phyloP scores from a whole-genome alignment of 2,797 vertebrate genomes.

The Hirundo rustica region DNA sequence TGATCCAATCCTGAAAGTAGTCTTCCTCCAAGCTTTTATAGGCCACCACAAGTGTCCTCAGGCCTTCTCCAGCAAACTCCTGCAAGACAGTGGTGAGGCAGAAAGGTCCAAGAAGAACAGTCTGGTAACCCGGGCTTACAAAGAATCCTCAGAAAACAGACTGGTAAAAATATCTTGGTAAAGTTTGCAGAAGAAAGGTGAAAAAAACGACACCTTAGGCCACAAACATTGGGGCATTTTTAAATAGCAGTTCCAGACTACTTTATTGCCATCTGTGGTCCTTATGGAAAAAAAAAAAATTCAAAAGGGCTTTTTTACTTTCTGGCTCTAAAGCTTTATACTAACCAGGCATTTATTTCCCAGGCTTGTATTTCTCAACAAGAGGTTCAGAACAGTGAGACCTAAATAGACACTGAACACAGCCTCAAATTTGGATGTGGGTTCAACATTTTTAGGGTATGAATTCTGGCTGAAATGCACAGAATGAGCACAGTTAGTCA shows the following conservation, averaged over 20 bases:
- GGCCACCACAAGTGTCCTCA: constrained; percentile 89
- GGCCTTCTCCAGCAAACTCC: constrained; percentile 92
- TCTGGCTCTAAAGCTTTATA: neutral
- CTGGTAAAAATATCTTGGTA: neutral
- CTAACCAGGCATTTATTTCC: neutral
- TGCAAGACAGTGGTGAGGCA: constrained; percentile 45
- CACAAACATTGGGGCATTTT: neutral
- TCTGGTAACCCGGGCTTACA: neutral
- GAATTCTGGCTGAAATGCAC: neutral
- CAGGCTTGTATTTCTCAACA: neutral
- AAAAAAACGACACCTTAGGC: neutral
- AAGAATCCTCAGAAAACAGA: neutral
- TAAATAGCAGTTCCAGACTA: neutral
- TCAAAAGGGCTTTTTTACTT: neutral
- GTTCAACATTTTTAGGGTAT: neutral
- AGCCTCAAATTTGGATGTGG: neutral
- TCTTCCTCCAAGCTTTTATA: constrained; percentile 84
- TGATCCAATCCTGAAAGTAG: constrained; percentile 80
- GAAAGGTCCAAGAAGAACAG: neutral
- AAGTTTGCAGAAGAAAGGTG: neutral
- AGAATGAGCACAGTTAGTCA: neutral
- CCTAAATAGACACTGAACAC: neutral
- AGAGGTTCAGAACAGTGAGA: neutral
- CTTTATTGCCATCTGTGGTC: neutral
- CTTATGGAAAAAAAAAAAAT: neutral